Percentiles rank a stretch among this genome's conserved stretches.
Conservation (phyloP, 2,113 vertebrate species). For the Corydoras sp. region DNA sequence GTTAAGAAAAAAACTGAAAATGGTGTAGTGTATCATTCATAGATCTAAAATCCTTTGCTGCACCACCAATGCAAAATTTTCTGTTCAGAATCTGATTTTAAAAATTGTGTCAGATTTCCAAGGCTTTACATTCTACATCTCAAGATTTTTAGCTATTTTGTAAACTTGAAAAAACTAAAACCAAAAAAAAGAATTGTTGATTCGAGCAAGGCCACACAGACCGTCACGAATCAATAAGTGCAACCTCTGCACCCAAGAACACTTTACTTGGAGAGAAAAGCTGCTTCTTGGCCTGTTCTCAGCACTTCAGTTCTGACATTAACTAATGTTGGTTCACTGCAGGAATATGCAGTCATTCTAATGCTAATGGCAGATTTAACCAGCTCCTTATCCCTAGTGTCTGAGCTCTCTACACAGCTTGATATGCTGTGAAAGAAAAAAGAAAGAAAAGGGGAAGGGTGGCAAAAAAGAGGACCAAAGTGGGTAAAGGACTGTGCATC, state of each 20-base stretch:
- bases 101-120: too few species aligned
- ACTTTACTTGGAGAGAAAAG: constrained; percentile 41
- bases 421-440: constrained; percentile 45
- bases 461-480: constrained; percentile 18
- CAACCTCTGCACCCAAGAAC: constrained; percentile 40
- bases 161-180: not conserved
- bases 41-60: too few species aligned
- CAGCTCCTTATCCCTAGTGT: constrained; percentile 62
- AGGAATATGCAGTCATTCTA: constrained; percentile 62
- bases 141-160: too few species aligned
- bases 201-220: constrained; percentile 42
- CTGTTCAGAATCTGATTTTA: too few species aligned
- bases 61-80: too few species aligned
- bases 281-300: constrained; percentile 46
- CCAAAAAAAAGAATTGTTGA: constrained; percentile 20
- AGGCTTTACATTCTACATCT: too few species aligned
- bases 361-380: constrained; percentile 66
- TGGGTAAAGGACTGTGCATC: constrained; percentile 19
- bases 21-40: too few species aligned
- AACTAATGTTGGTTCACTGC: constrained; percentile 68
- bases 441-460: constrained; percentile 27
- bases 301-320: constrained; percentile 53
- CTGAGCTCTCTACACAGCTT: constrained; percentile 51
- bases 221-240: constrained; percentile 36
- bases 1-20: too few species aligned